A percentile compares a stretch with the other conserved stretches of the same genome.
Evolutionary conservation across 1,140 invertebrate genomes (phyloP).

Genomic region (Lepidurus couesii): DNA sequence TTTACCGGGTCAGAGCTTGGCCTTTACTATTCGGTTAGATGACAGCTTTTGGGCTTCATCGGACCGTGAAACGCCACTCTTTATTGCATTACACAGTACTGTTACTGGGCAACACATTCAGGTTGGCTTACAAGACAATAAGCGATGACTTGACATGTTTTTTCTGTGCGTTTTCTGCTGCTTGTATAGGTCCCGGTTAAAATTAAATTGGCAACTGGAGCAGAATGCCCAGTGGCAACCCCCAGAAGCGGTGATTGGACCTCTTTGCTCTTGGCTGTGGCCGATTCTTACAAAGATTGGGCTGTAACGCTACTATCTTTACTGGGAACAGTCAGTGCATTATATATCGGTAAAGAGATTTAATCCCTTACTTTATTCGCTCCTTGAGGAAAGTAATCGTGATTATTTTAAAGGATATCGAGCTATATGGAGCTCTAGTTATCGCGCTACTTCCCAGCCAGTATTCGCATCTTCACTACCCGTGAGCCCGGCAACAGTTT

Average conservation of each 20-base stretch:
- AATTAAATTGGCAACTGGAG: conserved; percentile 15
- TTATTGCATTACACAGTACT: not conserved
- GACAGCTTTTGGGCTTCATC: not conserved
- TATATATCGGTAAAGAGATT: conserved; percentile 31
- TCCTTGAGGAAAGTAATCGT: not conserved
- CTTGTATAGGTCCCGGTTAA: conserved; percentile 25
- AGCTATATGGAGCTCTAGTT: conserved; percentile 17
- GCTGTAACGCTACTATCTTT: conserved; percentile 29
- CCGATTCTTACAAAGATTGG: conserved; percentile 29
- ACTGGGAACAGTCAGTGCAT: conserved; percentile 25
- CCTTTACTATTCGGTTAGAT: not conserved
- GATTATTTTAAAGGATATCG: conserved; percentile 26
- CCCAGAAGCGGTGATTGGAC: not conserved
- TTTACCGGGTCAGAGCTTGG: conserved; percentile 1
- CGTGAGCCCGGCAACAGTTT: not conserved
- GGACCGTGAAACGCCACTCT: conserved; percentile 4
- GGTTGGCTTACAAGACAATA: conserved; percentile 5
- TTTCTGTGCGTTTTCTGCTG: not conserved
- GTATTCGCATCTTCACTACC: conserved; percentile 6
- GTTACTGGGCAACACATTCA: conserved; percentile 25
- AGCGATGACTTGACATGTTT: not conserved
- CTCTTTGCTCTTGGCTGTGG: conserved; percentile 2
- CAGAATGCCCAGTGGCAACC: conserved; percentile 17
- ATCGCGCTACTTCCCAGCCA: conserved; percentile 24
- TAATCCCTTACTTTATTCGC: not conserved